Evolutionary conservation across 2,113 vertebrate species (phyloP).

Genomic region (Paraplagusia blochii): DNA sequence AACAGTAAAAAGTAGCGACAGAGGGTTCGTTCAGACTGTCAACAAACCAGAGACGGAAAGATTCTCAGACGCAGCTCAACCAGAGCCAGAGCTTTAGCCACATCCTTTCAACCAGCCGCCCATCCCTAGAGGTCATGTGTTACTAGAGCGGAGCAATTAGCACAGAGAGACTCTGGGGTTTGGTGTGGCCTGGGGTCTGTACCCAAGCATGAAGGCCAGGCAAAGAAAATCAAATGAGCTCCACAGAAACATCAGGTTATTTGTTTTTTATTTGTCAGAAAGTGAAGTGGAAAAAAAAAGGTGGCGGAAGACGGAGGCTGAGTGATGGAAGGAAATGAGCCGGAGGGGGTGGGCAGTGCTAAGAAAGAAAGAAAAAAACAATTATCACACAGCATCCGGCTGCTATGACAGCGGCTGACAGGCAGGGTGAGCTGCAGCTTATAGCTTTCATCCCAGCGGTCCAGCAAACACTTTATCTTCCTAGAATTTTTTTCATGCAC

Average conservation of each 20-base stretch:
- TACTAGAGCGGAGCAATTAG: conserved; percentile 22
- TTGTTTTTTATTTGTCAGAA: conserved; percentile 12
- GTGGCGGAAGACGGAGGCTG: conserved; percentile 27
- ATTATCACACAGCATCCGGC: conserved; percentile 53
- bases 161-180: conserved; percentile 29
- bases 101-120: too few species aligned
- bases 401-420: conserved; percentile 63
- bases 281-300: conserved; percentile 21
- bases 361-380: conserved; percentile 16
- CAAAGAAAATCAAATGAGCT: conserved; percentile 10
- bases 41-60: too few species aligned
- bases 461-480: conserved; percentile 32
- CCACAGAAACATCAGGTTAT: conserved; percentile 11
- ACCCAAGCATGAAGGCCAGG: too few species aligned
- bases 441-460: conserved; percentile 61
- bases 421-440: conserved; percentile 63
- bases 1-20: too few species aligned
- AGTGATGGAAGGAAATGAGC: conserved; percentile 57
- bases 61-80: too few species aligned
- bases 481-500: conserved; percentile 47
- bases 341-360: conserved; percentile 45
- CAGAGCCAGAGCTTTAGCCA: too few species aligned
- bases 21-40: too few species aligned
- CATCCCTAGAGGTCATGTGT: background rate
- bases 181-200: background rate